phyloP scores from a whole-genome alignment of 2,797 vertebrate genomes.

The Bradypodion ventrale region DNA sequence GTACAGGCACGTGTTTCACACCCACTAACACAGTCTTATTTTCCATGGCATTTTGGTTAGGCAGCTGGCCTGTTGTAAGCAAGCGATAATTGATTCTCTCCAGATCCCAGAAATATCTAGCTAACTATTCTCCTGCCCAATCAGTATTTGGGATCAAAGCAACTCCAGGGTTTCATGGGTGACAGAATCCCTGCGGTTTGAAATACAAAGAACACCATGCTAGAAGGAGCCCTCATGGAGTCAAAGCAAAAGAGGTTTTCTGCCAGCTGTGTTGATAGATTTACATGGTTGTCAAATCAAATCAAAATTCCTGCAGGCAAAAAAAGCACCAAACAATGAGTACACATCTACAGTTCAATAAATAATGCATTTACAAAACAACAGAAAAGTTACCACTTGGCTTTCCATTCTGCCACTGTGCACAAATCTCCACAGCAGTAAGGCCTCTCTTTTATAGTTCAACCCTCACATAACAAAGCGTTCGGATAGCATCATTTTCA shows the following conservation, averaged over 20 bases:
- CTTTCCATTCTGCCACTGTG: background rate
- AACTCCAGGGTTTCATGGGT: background rate
- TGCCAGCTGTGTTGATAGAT: background rate
- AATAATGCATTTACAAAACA: slow-evolving; percentile 25
- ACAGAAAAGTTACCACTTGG: background rate
- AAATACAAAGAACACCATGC: background rate
- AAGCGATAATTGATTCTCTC: background rate
- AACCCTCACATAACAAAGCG: too few species aligned
- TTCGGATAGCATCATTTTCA: too few species aligned
- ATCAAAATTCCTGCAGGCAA: slow-evolving; percentile 5
- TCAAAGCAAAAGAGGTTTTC: slow-evolving; percentile 34
- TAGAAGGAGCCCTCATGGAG: background rate
- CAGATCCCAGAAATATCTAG: background rate
- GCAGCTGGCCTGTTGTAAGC: background rate
- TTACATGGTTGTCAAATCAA: slow-evolving; percentile 20
- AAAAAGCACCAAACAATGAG: slow-evolving; percentile 1
- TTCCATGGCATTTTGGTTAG: background rate
- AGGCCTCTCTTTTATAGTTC: background rate
- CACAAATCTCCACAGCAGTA: background rate
- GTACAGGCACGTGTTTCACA: background rate
- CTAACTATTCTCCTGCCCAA: background rate
- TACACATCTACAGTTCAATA: slow-evolving; percentile 17
- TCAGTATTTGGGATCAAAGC: background rate
- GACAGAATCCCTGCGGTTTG: background rate
- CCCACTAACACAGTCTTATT: background rate